These are phyloP conservation scores for Coleophora flavipennella DNA, from an alignment of 2,888 invertebrate genomes.

Conservation along the genomic window DNA sequence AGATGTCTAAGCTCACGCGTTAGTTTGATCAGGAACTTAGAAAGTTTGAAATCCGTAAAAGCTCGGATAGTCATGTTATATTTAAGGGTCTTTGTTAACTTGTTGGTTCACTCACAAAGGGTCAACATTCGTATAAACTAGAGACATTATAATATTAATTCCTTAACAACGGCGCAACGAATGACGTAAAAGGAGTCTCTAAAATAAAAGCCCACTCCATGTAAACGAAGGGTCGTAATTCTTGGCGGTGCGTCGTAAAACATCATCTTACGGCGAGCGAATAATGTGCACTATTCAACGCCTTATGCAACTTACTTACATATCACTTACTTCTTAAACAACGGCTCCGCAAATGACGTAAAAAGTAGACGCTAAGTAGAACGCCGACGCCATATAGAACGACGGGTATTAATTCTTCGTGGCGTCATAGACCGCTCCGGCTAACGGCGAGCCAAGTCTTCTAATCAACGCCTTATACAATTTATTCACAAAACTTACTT, in stretches of 20 bases:
- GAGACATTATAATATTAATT: constrained; percentile 25
- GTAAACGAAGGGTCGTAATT: constrained; percentile 92
- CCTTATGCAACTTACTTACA: no score
- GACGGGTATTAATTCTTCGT: constrained; percentile 89
- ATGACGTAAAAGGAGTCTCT: constrained; percentile 87
- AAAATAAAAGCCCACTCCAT: constrained; percentile 93
- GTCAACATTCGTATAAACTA: no score
- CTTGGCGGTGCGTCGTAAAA: constrained; percentile 89
- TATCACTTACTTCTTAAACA: constrained; percentile 68
- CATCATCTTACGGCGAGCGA: constrained; percentile 88
- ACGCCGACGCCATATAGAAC: constrained; percentile 92
- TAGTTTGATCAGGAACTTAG: no score
- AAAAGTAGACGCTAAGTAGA: constrained; percentile 89
- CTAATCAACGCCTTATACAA: constrained; percentile 95
- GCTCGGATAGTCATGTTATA: no score
- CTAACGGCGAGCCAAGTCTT: constrained; percentile 86
- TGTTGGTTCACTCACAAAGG: no score
- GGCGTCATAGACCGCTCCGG: constrained; percentile 92
- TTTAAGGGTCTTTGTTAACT: no score
- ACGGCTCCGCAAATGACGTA: constrained; percentile 87
- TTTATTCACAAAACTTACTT: constrained; percentile 74
- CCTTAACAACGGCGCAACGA: constrained; percentile 81
- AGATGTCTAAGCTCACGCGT: no score
- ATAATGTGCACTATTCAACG: no score
- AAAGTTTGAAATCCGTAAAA: no score